These are phyloP conservation scores for Apogon talboti DNA, from an alignment of 2,797 vertebrate genomes.

Conservation along the genomic window DNA sequence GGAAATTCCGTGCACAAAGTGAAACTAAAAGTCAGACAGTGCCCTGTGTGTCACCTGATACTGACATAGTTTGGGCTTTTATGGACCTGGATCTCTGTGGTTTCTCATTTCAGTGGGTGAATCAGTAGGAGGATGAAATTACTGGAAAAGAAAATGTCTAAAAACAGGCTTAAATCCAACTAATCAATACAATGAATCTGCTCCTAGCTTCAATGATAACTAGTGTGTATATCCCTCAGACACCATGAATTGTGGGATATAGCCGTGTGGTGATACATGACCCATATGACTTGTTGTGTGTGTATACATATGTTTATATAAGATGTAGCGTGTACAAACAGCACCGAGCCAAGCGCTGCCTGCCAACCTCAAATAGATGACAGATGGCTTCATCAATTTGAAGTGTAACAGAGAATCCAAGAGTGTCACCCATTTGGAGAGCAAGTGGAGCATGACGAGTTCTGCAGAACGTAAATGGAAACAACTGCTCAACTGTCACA, in stretches of 20 bases:
- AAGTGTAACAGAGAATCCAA: slow-evolving; percentile 32
- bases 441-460: slow-evolving; percentile 48
- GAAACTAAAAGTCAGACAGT: too few species aligned
- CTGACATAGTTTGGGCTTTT: too few species aligned
- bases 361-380: slow-evolving; percentile 29
- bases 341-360: not conserved
- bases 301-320: slow-evolving; percentile 25
- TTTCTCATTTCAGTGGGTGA: too few species aligned
- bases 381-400: slow-evolving; percentile 65
- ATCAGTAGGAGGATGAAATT: too few species aligned
- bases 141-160: too few species aligned
- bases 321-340: not conserved
- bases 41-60: too few species aligned
- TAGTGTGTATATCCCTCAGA: not conserved
- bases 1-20: too few species aligned
- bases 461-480: slow-evolving; percentile 42
- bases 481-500: slow-evolving; percentile 39
- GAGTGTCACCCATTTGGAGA: slow-evolving; percentile 38
- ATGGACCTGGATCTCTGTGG: too few species aligned
- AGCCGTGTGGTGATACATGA: slow-evolving; percentile 2
- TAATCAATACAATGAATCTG: too few species aligned
- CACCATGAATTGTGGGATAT: not conserved
- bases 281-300: slow-evolving; percentile 12
- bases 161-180: too few species aligned
- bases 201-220: too few species aligned